Base-by-base conservation (phyloP, 2,888 invertebrate species). In the Drosophila subsilvestris region DNA sequence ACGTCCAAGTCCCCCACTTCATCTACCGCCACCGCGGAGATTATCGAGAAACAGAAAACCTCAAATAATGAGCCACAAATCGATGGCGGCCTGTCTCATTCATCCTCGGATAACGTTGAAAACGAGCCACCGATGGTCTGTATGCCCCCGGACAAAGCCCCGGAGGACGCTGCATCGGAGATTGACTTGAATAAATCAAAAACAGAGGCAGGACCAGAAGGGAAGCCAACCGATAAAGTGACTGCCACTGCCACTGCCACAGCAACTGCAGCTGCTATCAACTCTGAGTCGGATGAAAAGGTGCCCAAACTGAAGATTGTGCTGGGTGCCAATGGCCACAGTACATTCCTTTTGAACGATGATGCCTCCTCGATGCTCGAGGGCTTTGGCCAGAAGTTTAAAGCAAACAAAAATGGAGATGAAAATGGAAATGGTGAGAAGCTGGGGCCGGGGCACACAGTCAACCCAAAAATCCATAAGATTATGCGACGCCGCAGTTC, bases 401-500 rank as follows among this genome's bases (percentile, higher is more conserved):
- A 29, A 47, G 12, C 4, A 17, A 29, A 57, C 9, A 10, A 3
- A 0, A 56, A 56, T 27, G 17, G 7, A 2, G 22, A 48, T 49
- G 3, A 12, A 10, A 54, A 18, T 0, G 37, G 58, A 6, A 60
- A 32, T 5, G 63, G 44, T 9, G 47, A 68, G 14, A 32, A 14
- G 1, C 10, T 45, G 0, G 25, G 29, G 0, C n/a, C n/a, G n/a
- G n/a, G n/a, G n/a, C n/a, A 56, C 2, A 20, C 54, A 3, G 1
- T 6, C 7, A 6, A 2, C 1, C 56, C 48, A 1, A 6, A 50
- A 1, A 8, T 62, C 5, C 20, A 22, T 2, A 65, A 49, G 0
- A 69, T 75, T 10, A 25, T 27, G 58, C 49, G 45, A 18, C 79
- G 78, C 0, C 86, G 90, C 25, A 80, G 76, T 37, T 80, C 88